Base-by-base conservation (phyloP, 23 tunicate genomes). In the Botrylloides violaceus region DNA sequence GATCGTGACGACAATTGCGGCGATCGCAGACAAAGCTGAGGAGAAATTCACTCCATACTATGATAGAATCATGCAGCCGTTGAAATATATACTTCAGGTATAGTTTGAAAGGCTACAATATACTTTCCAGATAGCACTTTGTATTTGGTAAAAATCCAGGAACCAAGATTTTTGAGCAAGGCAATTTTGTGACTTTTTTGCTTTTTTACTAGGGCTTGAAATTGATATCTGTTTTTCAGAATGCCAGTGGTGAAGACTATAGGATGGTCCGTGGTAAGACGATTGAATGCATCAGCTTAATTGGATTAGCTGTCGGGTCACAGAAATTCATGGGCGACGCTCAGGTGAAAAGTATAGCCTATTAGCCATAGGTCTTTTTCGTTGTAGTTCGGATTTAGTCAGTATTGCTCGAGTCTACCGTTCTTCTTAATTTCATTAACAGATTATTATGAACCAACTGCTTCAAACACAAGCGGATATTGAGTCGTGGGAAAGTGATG, bases 271-370 rank as follows among this genome's bases (percentile, higher is more conserved):
- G 96, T 43, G 99, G 99, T 2, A 95, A 95, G 73, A 84, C 99
- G 25, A 95, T 95, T 34, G 99, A 95, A 65, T 95, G 99, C 30
- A 84, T 95, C 61, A 87, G 96, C 47, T 66, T 95, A 72, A 95
- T 95, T 70, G 99, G 99, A 25, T 86, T 95, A 21, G 99, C 99
- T 56, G 99, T 95, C 19, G 99, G 99, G 0, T 68, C 81, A 12
- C 96, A 95, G 59, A 90, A 90, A 68, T 90, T 90, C 33, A 83
- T 83, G 90, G 84, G 75, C 2, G 97, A 90, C 53, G 97, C 97
- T 3, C 78, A 83, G 85, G 97, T 90, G 53, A 7, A 15, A 43
- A 43, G 53, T 43, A 9, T 15, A 7, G 53, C 15, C 53, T 9
- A 43, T 7, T 7, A 43, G 12, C 53, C 53, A 43, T 43, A 43